A percentile compares a stretch with the other conserved stretches of the same genome.
These are phyloP conservation scores for Alectura lathami DNA, from an alignment of 2,113 vertebrate species.

Conservation along the genomic window DNA sequence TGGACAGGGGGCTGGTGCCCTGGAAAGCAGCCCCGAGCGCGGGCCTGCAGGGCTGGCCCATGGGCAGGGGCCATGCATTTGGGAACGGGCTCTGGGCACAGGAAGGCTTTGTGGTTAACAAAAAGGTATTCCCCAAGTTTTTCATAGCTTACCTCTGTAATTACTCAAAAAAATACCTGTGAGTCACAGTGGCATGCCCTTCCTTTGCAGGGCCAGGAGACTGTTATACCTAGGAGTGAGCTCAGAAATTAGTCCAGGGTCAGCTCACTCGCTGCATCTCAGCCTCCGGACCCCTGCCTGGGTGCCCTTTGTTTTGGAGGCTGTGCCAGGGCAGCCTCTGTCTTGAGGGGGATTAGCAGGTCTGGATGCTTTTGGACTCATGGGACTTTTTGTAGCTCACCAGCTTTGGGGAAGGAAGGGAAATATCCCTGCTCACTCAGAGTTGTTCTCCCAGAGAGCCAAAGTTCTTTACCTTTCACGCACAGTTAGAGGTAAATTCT, in stretches of 20 bases:
- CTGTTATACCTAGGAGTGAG: not conserved
- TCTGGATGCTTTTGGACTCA: not conserved
- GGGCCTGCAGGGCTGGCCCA: not conserved
- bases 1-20: not conserved
- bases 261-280: not conserved
- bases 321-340: not conserved
- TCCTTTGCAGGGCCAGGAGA: not conserved
- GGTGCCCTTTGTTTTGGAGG: accelerated
- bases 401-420: not conserved
- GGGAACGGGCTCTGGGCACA: not conserved
- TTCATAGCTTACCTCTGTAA: not conserved
- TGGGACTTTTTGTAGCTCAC: not conserved
- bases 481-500: not conserved
- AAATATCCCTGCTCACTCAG: not conserved
- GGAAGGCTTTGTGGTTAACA: not conserved
- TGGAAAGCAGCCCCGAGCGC: not conserved
- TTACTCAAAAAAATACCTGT: not conserved
- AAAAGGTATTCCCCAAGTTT: not conserved
- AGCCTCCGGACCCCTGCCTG: not conserved
- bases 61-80: not conserved
- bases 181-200: not conserved
- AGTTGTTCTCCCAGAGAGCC: not conserved
- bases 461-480: not conserved
- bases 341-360: not conserved
- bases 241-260: not conserved